These are phyloP conservation scores for Morphnarchus princeps DNA, from an alignment of 2,113 vertebrate genomes.

Conservation along the genomic window DNA sequence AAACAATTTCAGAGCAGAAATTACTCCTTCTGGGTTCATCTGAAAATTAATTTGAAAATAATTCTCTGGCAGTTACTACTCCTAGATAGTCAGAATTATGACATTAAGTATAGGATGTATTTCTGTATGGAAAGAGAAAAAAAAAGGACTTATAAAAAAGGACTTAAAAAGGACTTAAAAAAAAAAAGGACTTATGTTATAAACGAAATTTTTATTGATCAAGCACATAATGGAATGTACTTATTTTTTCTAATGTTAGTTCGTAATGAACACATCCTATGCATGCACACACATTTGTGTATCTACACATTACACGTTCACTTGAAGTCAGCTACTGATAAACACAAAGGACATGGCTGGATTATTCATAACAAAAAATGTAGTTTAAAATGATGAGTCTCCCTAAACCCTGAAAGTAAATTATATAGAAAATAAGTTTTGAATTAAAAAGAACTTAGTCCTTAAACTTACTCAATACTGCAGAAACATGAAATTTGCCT, in stretches of 20 bases:
- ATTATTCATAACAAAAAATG: neutral
- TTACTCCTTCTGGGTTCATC: neutral
- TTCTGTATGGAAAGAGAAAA: neutral
- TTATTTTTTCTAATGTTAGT: neutral
- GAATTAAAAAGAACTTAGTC: neutral
- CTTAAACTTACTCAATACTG: slow-evolving; percentile 1
- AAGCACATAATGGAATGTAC: neutral
- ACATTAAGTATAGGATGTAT: neutral
- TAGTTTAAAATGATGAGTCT: neutral
- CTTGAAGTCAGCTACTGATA: neutral
- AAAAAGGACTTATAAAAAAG: neutral
- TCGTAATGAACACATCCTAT: neutral
- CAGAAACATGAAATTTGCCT: slow-evolving; percentile 31
- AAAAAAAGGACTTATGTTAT: neutral
- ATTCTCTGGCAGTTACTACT: neutral
- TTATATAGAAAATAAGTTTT: neutral
- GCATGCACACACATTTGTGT: neutral
- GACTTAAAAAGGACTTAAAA: neutral
- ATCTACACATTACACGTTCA: neutral
- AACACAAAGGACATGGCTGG: neutral
- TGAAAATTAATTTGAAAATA: neutral
- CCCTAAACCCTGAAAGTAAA: neutral
- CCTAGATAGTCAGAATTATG: neutral
- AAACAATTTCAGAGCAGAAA: neutral
- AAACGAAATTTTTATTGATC: neutral